Evolutionary conservation across 2,113 vertebrate species (phyloP), one percentile per base, ranked within the genome.

Genomic region (Hyla sarda): DNA sequence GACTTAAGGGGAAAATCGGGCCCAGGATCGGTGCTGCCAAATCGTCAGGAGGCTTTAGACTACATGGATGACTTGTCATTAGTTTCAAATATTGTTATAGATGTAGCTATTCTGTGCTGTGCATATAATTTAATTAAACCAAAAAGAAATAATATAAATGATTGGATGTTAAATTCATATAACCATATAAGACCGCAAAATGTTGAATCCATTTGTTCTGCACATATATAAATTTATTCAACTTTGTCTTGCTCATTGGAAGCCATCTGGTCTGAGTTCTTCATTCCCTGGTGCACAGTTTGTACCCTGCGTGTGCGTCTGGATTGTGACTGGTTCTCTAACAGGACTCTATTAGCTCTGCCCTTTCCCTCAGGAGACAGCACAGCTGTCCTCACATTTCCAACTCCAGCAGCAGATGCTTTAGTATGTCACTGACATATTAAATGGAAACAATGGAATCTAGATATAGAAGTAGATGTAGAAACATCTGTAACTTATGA

Each of bases 361-460:
- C 16, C 25, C 34, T 41, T 52, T 41, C 69, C 82, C 52, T 74
- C 17, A 54, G 82, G 82, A 54, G 69, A 74, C 16, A 10, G 34
- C 41, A 45, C 25, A 30, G 62, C 80, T 50, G 62, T 16, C 58
- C 45, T 65, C 37, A 82, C 28, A 47, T 48, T 45, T 14, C 69
- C 69, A 83, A 28, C n/a, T n/a, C 12, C 3, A 83, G 52, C 71
- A 47, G 72, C 71, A 58, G 69, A 74, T 74, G 69, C 69, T 58
- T 52, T 48, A 58, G n/a, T 47, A 75, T 60, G 28, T 74, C 37
- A 45, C 2, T 45, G 69, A 72, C 52, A 25, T 83, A 11, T 56
- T 54, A 48, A 30, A 54, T 9, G 11, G 58, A 58, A 54, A 47
- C 12, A 52, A 30, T 34, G 58, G 82, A 34, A 74, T 30, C 25